Evolutionary conservation across 2,797 vertebrate genomes (phyloP), one percentile per base, ranked within the genome.

Genomic region (Delichon dasypus): DNA sequence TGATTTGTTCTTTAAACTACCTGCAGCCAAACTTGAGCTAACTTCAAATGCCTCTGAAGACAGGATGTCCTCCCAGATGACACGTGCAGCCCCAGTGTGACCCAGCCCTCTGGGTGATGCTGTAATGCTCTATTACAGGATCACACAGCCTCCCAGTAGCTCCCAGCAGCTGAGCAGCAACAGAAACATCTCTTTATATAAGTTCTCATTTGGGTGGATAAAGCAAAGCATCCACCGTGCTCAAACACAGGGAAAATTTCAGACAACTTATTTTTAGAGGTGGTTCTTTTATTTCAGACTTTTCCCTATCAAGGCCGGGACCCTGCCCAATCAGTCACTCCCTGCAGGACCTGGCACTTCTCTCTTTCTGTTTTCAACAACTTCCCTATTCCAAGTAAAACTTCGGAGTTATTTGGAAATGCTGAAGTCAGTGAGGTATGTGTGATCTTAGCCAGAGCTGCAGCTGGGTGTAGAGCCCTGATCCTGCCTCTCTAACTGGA

Each of bases 301-400:
- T 91, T 54, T 85, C 47, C 64, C 83, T 78, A 19, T 93, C 77
- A 45, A 57, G 74, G 48, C 80, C 44, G 13, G 79, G 80, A 90
- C 45, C 53, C 61, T 91, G 19, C 74, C 64, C 80, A 58, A 34
- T 82, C 66, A 57, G 51, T 45, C 3, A 3, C 83, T 93, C 92
- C 94, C 73, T 85, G 48, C 2, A 25, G 73, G 85, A 92, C 78
- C 66, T 88, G 83, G 82, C 45, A 26, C 83, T 94, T 79, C n/a
- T 55, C 50, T 78, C 58, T 83, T 55, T 86, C 74, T 44, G 32
- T 79, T 95, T 95, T 86, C 89, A 91, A 20, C 89, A 75, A 16
- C 45, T 25, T 96, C 34, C 25, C 71, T 84, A 32, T 94, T 96
- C 83, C 89, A 91, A 97, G 60, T 85, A 86, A 94, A 96, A 82